A percentile compares a stretch with the other conserved stretches of the same genome.
Evolutionary conservation across 2,113 vertebrate genomes (phyloP).

Genomic region (Phalacrocorax carbo): DNA sequence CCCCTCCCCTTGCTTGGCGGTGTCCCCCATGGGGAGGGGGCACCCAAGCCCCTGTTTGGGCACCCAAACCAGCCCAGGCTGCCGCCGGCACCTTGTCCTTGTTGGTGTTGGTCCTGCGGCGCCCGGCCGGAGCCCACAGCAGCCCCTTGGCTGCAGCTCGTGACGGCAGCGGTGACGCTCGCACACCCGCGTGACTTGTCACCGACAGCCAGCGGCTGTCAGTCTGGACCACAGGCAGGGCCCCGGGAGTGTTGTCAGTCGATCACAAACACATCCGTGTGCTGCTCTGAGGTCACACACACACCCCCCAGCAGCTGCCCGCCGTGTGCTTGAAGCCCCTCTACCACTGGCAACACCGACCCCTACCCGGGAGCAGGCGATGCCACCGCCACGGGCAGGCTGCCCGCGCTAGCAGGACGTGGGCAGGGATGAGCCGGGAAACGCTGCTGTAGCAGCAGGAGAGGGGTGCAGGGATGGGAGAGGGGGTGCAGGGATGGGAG

Average conservation of each 20-base stretch:
- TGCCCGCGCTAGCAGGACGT: rapidly evolving
- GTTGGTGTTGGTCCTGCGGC: neutral
- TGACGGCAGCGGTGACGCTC: rapidly evolving
- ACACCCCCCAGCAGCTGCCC: neutral
- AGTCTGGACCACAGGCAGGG: rapidly evolving
- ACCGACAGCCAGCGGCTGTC: neutral
- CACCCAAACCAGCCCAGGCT: too few relatives aligned
- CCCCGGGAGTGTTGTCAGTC: rapidly evolving
- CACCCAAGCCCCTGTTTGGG: too few relatives aligned
- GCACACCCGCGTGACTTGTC: rapidly evolving
- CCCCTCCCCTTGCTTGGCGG: rapidly evolving
- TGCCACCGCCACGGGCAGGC: neutral
- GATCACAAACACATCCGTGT: rapidly evolving
- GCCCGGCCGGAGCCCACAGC: neutral
- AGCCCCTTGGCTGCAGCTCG: neutral
- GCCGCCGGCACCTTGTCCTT: too few relatives aligned
- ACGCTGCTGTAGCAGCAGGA: rapidly evolving
- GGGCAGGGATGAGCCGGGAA: neutral
- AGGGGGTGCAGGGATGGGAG: neutral
- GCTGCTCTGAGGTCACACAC: neutral
- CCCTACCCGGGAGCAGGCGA: neutral
- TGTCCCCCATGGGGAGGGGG: neutral
- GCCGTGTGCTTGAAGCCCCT: rapidly evolving
- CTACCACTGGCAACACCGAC: rapidly evolving
- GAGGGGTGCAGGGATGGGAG: neutral